phyloP scores from a whole-genome alignment of 35 echinoderm and acorn worm species.

The Ophiothrix spiculata region DNA sequence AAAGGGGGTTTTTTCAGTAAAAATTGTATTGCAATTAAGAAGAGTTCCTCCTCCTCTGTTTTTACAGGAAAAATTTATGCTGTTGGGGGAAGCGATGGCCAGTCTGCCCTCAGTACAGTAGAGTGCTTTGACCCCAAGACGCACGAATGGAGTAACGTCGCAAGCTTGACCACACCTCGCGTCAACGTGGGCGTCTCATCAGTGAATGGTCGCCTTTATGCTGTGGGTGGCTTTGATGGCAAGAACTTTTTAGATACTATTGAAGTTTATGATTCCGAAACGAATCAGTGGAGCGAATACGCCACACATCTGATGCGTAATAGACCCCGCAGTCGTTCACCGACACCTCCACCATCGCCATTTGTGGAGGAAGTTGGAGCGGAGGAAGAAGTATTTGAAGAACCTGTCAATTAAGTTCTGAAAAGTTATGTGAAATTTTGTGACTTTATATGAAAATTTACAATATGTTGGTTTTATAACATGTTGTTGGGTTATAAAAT shows the following conservation, averaged over 20 bases:
- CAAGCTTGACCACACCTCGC: slow-evolving; percentile 69
- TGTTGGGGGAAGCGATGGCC: slow-evolving; percentile 87
- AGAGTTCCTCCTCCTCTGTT: no score
- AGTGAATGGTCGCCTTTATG: slow-evolving; percentile 57
- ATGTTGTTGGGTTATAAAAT: no score
- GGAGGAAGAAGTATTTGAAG: no score
- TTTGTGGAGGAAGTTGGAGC: no score
- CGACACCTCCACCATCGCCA: slow-evolving; percentile 28
- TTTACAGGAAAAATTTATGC: slow-evolving; percentile 79
- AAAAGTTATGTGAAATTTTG: no score
- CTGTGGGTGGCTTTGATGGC: slow-evolving; percentile 84
- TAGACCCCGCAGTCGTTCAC: slow-evolving; percentile 24
- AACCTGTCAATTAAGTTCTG: no score
- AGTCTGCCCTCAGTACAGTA: slow-evolving; percentile 65
- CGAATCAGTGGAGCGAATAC: slow-evolving; percentile 53
- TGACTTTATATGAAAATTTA: no score
- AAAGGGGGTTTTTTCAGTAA: not conserved
- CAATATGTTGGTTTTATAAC: no score
- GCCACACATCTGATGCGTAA: slow-evolving; percentile 56
- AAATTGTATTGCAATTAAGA: not conserved
- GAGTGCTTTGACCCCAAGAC: slow-evolving; percentile 80
- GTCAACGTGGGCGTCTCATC: slow-evolving; percentile 66
- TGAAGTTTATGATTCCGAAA: slow-evolving; percentile 40
- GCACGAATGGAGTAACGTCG: slow-evolving; percentile 49
- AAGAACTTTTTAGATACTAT: slow-evolving; percentile 65